phyloP scores from a whole-genome alignment of 1,140 invertebrate species.

The Euwallacea fornicatus region DNA sequence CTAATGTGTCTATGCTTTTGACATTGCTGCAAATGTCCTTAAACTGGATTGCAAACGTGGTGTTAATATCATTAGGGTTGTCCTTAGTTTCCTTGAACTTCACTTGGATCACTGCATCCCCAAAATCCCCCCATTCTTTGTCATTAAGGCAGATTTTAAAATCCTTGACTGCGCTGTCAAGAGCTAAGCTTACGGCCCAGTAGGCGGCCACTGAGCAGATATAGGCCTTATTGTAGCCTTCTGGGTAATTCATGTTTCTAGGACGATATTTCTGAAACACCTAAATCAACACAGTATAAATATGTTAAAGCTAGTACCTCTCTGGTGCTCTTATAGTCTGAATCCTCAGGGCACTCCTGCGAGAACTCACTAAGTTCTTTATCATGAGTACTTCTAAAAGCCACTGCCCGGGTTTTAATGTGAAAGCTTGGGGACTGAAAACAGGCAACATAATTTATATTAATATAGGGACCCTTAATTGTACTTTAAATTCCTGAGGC shows the following conservation, averaged over 20 bases:
- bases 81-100: slow-evolving; percentile 6
- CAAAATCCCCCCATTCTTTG: slow-evolving; percentile 34
- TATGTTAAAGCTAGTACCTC: slow-evolving; percentile 3
- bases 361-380: not conserved
- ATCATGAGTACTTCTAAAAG: not conserved
- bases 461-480: not conserved
- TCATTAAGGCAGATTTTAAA: slow-evolving; percentile 26
- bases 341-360: not conserved
- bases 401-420: not conserved
- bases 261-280: slow-evolving; percentile 24
- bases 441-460: not conserved
- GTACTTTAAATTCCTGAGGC: not conserved
- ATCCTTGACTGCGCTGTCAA: slow-evolving; percentile 12
- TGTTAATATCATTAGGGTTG: not conserved
- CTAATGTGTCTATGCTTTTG: slow-evolving; percentile 19
- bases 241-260: slow-evolving; percentile 15
- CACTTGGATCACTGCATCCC: slow-evolving; percentile 28
- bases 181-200: slow-evolving; percentile 26
- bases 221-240: slow-evolving; percentile 17
- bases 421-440: not conserved
- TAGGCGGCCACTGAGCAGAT: slow-evolving; percentile 22
- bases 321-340: slow-evolving; percentile 18
- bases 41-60: slow-evolving; percentile 28
- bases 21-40: slow-evolving; percentile 28
- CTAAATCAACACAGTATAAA: not conserved